phyloP scores from a whole-genome alignment of 1,140 invertebrate species.

The Trichonephila clavipes region DNA sequence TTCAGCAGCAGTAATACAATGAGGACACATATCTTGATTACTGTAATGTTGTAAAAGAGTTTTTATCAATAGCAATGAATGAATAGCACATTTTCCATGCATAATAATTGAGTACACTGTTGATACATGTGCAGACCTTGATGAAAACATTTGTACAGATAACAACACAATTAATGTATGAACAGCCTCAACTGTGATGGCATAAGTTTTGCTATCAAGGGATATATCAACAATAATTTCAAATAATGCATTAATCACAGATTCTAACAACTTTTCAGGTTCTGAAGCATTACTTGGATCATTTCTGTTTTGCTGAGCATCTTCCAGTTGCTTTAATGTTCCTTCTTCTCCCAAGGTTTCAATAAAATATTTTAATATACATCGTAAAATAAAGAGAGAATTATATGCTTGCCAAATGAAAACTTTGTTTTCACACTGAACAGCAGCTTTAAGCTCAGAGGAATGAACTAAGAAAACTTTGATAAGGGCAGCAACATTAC shows the following conservation, averaged over 20 bases:
- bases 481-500: slow-evolving; percentile 92
- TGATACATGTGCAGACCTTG: slow-evolving; percentile 86
- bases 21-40: slow-evolving; percentile 87
- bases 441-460: slow-evolving; percentile 89
- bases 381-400: slow-evolving; percentile 93
- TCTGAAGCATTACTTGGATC: slow-evolving; percentile 57
- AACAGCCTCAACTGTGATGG: slow-evolving; percentile 92
- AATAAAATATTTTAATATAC: slow-evolving; percentile 93
- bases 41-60: slow-evolving; percentile 89
- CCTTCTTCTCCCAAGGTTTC: slow-evolving; percentile 84
- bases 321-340: slow-evolving; percentile 82
- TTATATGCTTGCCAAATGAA: slow-evolving; percentile 97
- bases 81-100: slow-evolving; percentile 83
- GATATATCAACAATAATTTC: slow-evolving; percentile 90
- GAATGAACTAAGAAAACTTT: slow-evolving; percentile 90
- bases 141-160: slow-evolving; percentile 92
- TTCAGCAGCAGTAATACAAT: slow-evolving; percentile 84
- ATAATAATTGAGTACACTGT: slow-evolving; percentile 84
- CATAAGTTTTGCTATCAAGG: slow-evolving; percentile 88
- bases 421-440: slow-evolving; percentile 93
- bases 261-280: slow-evolving; percentile 77
- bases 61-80: slow-evolving; percentile 88
- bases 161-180: slow-evolving; percentile 92
- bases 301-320: slow-evolving; percentile 70
- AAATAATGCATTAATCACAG: slow-evolving; percentile 83